Base-by-base conservation (phyloP, 2,797 vertebrate genomes). In the Anguilla marmorata region DNA sequence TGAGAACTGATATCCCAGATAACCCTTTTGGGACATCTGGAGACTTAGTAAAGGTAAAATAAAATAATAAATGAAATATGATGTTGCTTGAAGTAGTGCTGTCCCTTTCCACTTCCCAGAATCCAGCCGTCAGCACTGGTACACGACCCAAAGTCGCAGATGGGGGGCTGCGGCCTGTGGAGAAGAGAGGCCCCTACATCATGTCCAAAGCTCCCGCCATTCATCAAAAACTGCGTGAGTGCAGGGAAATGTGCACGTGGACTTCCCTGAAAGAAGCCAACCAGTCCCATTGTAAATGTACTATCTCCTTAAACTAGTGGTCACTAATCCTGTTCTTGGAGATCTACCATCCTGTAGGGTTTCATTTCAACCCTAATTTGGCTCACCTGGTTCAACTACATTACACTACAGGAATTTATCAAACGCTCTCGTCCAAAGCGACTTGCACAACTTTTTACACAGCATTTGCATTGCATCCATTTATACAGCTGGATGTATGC, bases 161-260 rank as follows among this genome's bases (percentile, higher is more conserved):
- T 89, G 95, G 91, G 86, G 90, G 91, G 60, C 87, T 91, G 85
- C 90, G 93, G 74, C 92, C 85, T 0, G 88, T 96, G 90, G 97
- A 99, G 94, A 99, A 98, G 91, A 96, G 96, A 90, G 98, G 98
- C 0, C 98, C 98, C 0, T 99, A 99, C 92, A 94, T 97, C 93
- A 96, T 98, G 97, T 95, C 95, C 91, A 97, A 96, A 92, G 94
- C 93, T 82, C 96, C 97, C 48, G 96, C 97, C 48, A 92, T 98
- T 90, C 98, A 98, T 88, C 94, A 96, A 93, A 98, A 97, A 94
- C 94, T 99, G 86, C 97, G 98, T 99, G 94, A 97, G 98, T 93
- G 16, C 80, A 48, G 82, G 27, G n/a, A 16, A 27, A 83, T 37
- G 63, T 58, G 30, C 4, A 0, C 9, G 8, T 80, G 24, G 63